phyloP scores from a whole-genome alignment of 2,797 vertebrate species.

The Carduelis carduelis region DNA sequence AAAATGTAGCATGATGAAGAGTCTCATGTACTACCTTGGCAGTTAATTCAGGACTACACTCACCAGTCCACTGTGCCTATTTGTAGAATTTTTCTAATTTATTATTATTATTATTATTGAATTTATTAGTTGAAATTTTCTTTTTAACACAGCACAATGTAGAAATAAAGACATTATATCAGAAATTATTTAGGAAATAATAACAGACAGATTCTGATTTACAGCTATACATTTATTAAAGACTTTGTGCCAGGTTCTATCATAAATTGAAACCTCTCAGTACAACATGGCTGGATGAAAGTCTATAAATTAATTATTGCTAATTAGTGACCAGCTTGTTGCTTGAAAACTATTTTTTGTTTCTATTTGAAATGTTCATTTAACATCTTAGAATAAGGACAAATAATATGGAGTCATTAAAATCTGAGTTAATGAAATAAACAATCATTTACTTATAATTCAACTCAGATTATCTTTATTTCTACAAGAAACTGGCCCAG shows the following conservation, averaged over 20 bases:
- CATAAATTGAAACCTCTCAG: background rate
- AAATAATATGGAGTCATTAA: background rate
- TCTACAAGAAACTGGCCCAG: background rate
- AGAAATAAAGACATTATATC: background rate
- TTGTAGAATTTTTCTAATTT: background rate
- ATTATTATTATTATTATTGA: background rate
- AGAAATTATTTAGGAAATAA: background rate
- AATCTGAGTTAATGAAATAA: background rate
- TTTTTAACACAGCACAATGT: background rate
- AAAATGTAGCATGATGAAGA: background rate
- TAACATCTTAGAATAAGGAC: background rate
- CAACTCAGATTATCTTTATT: background rate
- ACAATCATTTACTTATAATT: background rate
- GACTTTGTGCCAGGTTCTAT: background rate
- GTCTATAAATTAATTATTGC: background rate
- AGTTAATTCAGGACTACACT: background rate
- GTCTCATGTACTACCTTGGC: background rate
- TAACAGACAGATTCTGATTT: background rate
- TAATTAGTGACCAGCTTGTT: background rate
- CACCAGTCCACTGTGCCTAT: background rate
- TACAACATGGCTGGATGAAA: background rate
- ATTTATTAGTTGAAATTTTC: background rate
- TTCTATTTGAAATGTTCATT: background rate
- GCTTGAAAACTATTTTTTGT: background rate
- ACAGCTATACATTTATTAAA: background rate